phyloP scores from a whole-genome alignment of 2,797 vertebrate species.

The Sebastes umbrosus region DNA sequence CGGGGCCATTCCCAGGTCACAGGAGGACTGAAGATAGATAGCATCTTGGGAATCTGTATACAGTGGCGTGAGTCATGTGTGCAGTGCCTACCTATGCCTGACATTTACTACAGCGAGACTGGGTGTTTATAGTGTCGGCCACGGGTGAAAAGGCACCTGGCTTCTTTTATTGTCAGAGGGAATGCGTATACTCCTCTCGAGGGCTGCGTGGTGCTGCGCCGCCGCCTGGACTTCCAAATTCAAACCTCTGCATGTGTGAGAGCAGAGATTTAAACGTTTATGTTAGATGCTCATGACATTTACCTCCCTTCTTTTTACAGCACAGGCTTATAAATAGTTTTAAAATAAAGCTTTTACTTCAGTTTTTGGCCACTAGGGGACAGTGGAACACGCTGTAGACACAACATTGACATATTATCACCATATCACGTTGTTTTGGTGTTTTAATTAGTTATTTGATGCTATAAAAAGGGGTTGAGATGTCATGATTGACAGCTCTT shows the following conservation, averaged over 20 bases:
- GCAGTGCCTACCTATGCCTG: conserved; percentile 83
- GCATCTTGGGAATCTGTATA: conserved; percentile 81
- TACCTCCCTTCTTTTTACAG: background rate
- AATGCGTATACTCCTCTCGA: background rate
- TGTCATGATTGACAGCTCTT: too few species aligned
- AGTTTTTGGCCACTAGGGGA: background rate
- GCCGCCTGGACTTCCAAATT: background rate
- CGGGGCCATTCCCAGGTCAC: conserved; percentile 69
- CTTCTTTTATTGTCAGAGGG: conserved; percentile 81
- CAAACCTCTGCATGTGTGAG: background rate
- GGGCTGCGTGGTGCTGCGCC: background rate
- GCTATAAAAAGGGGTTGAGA: too few species aligned
- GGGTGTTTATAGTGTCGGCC: conserved; percentile 80
- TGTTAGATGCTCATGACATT: background rate
- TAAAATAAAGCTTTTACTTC: background rate
- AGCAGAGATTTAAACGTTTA: background rate
- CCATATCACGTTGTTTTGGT: too few species aligned
- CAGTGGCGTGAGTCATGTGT: conserved; percentile 80
- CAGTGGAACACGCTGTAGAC: background rate
- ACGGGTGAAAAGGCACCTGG: conserved; percentile 79
- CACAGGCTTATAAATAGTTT: background rate
- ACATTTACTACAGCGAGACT: conserved; percentile 85
- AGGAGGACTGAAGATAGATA: conserved; percentile 79
- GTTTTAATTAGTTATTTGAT: too few species aligned
- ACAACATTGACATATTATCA: background rate